phyloP scores from a whole-genome alignment of 35 echinoderm and acorn worm species.

The Anneissia japonica region DNA sequence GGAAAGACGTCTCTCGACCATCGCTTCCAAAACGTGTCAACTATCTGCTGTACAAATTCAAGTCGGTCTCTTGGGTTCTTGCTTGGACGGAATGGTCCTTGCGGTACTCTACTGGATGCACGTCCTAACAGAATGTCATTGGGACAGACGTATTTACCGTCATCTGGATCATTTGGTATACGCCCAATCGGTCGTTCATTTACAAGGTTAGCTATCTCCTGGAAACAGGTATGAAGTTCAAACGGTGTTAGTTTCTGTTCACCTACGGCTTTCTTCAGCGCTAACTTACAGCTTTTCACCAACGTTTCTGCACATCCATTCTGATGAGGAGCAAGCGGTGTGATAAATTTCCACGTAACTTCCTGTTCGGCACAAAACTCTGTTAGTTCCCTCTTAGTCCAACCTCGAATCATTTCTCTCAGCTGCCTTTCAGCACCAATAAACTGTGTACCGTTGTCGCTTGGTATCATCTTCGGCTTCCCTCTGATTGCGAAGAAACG shows the following conservation, averaged over 20 bases:
- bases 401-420: slow-evolving; percentile 23
- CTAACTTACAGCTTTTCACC: slow-evolving; percentile 47
- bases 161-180: slow-evolving; percentile 23
- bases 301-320: slow-evolving; percentile 63
- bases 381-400: slow-evolving; percentile 20
- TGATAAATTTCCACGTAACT: slow-evolving; percentile 44
- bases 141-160: slow-evolving; percentile 25
- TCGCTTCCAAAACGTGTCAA: slow-evolving; percentile 37
- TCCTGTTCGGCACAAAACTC: slow-evolving; percentile 48
- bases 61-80: slow-evolving; percentile 33
- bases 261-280: slow-evolving; percentile 37
- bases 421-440: slow-evolving; percentile 36
- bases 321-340: slow-evolving; percentile 50
- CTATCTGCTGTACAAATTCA: slow-evolving; percentile 40
- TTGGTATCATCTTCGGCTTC: slow-evolving; percentile 13
- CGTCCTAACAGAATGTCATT: slow-evolving; percentile 32
- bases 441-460: slow-evolving; percentile 63
- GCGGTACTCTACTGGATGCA: slow-evolving; percentile 24
- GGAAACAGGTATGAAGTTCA: slow-evolving; percentile 40
- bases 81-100: slow-evolving; percentile 28
- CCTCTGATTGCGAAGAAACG: slow-evolving; percentile 53
- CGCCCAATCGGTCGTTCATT: slow-evolving; percentile 18
- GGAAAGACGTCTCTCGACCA: slow-evolving; percentile 41
- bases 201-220: slow-evolving; percentile 28
- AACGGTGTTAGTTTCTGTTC: slow-evolving; percentile 29